Percentiles rank a stretch among this genome's conserved stretches.
phyloP scores from a whole-genome alignment of 1,140 invertebrate genomes.

The Eciton burchellii region DNA sequence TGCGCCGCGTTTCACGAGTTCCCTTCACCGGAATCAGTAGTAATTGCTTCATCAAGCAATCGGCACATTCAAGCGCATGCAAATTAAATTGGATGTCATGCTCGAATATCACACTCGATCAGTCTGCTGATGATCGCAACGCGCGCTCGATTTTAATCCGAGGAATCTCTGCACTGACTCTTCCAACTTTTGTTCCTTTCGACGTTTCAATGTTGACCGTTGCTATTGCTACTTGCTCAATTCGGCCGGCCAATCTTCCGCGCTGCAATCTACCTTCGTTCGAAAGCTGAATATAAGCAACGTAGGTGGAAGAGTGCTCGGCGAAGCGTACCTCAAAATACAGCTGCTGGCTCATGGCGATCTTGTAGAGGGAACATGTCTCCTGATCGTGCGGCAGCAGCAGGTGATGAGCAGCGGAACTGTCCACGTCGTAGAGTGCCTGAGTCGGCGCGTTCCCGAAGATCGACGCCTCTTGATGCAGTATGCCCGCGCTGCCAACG shows the following conservation, averaged over 20 bases:
- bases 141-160: neutral
- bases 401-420: slow-evolving; percentile 62
- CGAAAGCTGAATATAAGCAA: too few species aligned
- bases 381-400: slow-evolving; percentile 79
- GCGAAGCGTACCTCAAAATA: slow-evolving; percentile 87
- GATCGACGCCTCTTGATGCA: slow-evolving; percentile 72
- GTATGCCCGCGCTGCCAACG: slow-evolving; percentile 64
- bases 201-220: neutral
- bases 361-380: slow-evolving; percentile 89
- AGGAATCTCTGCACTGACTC: neutral
- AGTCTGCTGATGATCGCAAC: neutral
- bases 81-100: neutral
- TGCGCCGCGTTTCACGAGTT: neutral
- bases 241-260: too few species aligned
- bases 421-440: slow-evolving; percentile 66
- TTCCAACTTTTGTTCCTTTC: neutral
- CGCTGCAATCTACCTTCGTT: too few species aligned
- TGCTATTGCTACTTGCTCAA: too few species aligned
- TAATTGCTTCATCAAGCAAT: neutral
- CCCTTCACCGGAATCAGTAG: neutral
- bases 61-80: too few species aligned
- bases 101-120: neutral
- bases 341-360: slow-evolving; percentile 88
- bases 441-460: slow-evolving; percentile 63
- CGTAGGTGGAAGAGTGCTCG: too few species aligned